A percentile compares a stretch with the other conserved stretches of the same genome.
phyloP scores from a whole-genome alignment of 2,113 vertebrate species.

The Protomyctophum bolini region DNA sequence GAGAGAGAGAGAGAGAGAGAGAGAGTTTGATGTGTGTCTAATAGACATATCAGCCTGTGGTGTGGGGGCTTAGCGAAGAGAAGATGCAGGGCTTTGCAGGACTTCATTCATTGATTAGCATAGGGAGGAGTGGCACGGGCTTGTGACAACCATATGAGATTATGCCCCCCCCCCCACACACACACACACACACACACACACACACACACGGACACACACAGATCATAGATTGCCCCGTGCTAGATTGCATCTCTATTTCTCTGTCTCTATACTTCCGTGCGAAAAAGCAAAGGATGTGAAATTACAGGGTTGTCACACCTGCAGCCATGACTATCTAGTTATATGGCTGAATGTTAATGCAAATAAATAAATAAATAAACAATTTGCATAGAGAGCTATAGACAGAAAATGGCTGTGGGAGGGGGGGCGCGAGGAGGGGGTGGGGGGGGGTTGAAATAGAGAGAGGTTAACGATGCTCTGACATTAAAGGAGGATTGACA shows the following conservation, averaged over 20 bases:
- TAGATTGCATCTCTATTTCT: conserved; percentile 92
- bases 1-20: conserved; percentile 74
- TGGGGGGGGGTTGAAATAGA: conserved; percentile 72
- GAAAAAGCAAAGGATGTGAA: conserved; percentile 83
- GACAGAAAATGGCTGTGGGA: neutral
- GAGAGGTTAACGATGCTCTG: conserved; percentile 16
- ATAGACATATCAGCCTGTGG: conserved; percentile 98
- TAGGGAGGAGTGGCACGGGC: conserved; percentile 89
- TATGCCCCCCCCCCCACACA: conserved; percentile 76
- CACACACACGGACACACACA: conserved; percentile 21
- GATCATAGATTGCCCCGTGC: conserved; percentile 72
- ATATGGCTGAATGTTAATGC: conserved; percentile 97
- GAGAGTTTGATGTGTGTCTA: conserved; percentile 90
- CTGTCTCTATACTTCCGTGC: conserved; percentile 79
- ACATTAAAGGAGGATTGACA: neutral
- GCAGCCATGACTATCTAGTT: conserved; percentile 89
- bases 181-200: conserved; percentile 61
- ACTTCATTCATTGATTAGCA: conserved; percentile 98
- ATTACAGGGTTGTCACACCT: conserved; percentile 99
- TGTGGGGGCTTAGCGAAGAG: conserved; percentile 93
- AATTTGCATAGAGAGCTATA: conserved; percentile 11
- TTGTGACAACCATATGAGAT: conserved; percentile 99
- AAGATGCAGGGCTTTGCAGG: conserved; percentile 88
- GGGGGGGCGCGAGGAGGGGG: conserved; percentile 56
- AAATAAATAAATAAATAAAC: conserved; percentile 92